Percentiles rank a stretch among this genome's conserved stretches.
Evolutionary conservation across 37 sponge, comb jelly and placozoan species (phyloP).

Genomic region (Amphimedon queenslandica): DNA sequence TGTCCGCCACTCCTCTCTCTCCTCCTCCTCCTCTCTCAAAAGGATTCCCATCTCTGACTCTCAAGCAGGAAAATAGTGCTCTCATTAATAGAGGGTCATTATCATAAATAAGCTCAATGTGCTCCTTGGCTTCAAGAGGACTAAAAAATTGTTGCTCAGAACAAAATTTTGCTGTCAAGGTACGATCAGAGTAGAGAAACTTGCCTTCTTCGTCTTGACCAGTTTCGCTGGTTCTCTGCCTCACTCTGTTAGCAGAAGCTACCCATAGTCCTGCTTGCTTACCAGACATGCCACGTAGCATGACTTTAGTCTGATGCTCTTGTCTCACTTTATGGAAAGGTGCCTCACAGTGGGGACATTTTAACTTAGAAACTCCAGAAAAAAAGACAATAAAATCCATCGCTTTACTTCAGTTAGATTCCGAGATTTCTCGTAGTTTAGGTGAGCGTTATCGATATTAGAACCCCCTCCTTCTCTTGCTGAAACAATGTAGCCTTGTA

Average conservation of each 20-base stretch:
- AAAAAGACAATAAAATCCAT: conserved; percentile 33
- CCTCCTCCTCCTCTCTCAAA: neutral
- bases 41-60: neutral
- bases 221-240: neutral
- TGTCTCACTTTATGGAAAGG: conserved; percentile 71
- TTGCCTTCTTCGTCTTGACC: neutral
- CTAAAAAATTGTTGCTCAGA: conserved; percentile 49
- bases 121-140: conserved; percentile 70
- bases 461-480: no score
- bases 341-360: conserved; percentile 75
- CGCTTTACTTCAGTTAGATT: conserved; percentile 48
- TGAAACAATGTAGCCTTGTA: no score
- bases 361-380: no score
- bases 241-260: conserved; percentile 5
- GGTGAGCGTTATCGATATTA: no score
- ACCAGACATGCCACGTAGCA: conserved; percentile 49
- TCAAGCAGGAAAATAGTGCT: conserved; percentile 39
- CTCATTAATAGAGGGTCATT: conserved; percentile 51
- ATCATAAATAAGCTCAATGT: conserved; percentile 56
- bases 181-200: neutral
- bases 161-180: neutral
- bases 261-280: conserved; percentile 59
- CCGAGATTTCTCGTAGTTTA: conserved; percentile 28
- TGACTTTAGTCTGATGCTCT: conserved; percentile 55
- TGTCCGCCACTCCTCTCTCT: conserved; percentile 20